Conservation (phyloP, 2,888 invertebrate species). For the Athetis lepigone region DNA sequence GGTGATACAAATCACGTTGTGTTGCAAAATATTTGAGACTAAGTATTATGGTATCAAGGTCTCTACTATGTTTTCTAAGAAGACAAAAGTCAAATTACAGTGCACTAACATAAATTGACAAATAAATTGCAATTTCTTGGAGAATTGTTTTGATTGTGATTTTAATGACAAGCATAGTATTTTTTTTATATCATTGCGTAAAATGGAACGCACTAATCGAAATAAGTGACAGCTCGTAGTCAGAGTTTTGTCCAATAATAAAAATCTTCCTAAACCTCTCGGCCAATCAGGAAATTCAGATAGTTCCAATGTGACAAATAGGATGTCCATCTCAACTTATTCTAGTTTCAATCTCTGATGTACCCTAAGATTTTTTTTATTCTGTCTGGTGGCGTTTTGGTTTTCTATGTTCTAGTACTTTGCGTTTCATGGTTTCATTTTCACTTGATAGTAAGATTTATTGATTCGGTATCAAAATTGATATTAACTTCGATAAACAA, state of each 20-base stretch:
- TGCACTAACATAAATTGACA: neutral
- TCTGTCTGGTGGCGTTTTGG: conserved; percentile 46
- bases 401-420: conserved; percentile 43
- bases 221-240: conserved; percentile 12
- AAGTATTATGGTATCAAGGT: too few relatives aligned
- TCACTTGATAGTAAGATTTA: conserved; percentile 15
- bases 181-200: conserved; percentile 13
- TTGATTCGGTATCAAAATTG: conserved; percentile 37
- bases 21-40: too few relatives aligned
- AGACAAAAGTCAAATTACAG: neutral
- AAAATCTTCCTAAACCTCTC: rapidly evolving
- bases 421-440: conserved; percentile 39
- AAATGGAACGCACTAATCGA: conserved; percentile 19
- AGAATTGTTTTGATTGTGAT: neutral
- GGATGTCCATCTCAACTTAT: conserved; percentile 13
- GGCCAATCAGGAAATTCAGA: conserved; percentile 32
- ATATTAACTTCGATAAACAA: conserved; percentile 9
- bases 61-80: too few relatives aligned
- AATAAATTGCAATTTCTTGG: neutral
- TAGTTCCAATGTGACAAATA: conserved; percentile 28
- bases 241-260: conserved; percentile 14
- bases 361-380: conserved; percentile 14
- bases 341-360: conserved; percentile 16
- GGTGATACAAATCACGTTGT: neutral
- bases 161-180: neutral